Base-by-base conservation (phyloP, 2,113 vertebrate genomes). In the Rhea americana region DNA sequence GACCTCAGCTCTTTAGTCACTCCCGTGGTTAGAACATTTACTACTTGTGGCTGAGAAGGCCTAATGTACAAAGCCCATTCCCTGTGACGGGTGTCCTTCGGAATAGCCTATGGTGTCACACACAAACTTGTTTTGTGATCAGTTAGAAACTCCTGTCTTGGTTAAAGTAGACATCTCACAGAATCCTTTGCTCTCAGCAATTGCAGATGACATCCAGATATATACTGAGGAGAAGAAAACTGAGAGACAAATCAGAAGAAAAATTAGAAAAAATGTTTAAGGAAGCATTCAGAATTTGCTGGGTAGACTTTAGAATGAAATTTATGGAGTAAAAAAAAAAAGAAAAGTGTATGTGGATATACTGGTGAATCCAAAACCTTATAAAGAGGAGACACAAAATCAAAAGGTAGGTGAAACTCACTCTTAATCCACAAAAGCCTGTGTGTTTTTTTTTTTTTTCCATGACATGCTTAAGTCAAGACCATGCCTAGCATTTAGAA, bases 401-500 rank as follows among this genome's bases (percentile, higher is more conserved):
- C 22, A 12, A 21, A 51, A 82, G 28, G 21, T n/a, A 75, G 14
- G 32, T 43, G 30, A 62, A 67, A 17, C 32, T 17, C 11, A 89
- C 20, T 22, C 7, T 5, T 11, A 61, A 61, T 65, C 9, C 10
- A 28, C 39, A 43, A 65, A 65, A 65, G 18, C 30, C 68, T 61
- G 24, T 6, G 35, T 35, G 35, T 35, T 35, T 35, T 35, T 35
- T 35, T 16, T 77, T 81, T 2, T 62, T 76, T 77, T n/a, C n/a
- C 75, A 53, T 47, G 7, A 2, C 25, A 55, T 2, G 66, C 65
- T 47, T 0, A 1, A 84, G 43, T 61, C 47, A 47, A 1, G 0
- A 12, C 2, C 10, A 61, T 58, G 43, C 51, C 53, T 51, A 48
- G 28, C 4, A 2, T 76, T 73, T 92, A 24, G 35, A 85, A 85